phyloP scores from a whole-genome alignment of 2,888 invertebrate species.

The Philonicus albiceps region DNA sequence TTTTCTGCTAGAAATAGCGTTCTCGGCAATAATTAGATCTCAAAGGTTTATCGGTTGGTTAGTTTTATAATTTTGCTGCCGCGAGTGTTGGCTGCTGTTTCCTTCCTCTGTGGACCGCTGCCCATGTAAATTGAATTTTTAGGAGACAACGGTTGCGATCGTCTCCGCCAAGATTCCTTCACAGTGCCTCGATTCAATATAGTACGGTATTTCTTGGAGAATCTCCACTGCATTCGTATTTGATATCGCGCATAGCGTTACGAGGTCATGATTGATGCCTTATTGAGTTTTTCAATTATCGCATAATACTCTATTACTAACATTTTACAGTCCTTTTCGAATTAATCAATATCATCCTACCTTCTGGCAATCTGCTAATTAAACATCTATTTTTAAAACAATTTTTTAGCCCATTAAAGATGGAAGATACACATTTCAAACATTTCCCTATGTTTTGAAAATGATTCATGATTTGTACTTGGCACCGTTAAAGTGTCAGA shows the following conservation, averaged over 20 bases:
- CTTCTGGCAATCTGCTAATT: too few species aligned
- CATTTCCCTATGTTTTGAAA: too few species aligned
- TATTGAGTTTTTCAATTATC: neutral
- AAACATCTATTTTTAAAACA: too few species aligned
- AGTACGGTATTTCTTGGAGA: neutral
- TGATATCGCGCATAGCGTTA: neutral
- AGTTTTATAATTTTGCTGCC: constrained; percentile 15
- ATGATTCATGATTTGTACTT: too few species aligned
- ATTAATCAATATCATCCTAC: too few species aligned
- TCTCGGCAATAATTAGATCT: constrained; percentile 22
- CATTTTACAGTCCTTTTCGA: too few species aligned
- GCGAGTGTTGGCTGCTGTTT: neutral
- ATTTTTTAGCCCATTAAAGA: too few species aligned
- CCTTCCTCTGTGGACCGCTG: constrained; percentile 7
- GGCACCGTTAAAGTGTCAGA: too few species aligned
- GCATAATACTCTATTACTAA: too few species aligned
- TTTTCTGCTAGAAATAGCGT: constrained; percentile 29
- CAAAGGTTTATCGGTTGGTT: constrained; percentile 32
- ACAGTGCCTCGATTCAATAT: neutral
- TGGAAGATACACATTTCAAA: too few species aligned
- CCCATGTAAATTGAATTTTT: constrained; percentile 19
- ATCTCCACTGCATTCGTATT: neutral
- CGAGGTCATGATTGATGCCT: neutral
- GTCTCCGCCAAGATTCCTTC: neutral
- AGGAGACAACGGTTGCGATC: neutral